These are phyloP conservation scores for Labeo rohita DNA, from an alignment of 2,113 vertebrate genomes.

Conservation along the genomic window DNA sequence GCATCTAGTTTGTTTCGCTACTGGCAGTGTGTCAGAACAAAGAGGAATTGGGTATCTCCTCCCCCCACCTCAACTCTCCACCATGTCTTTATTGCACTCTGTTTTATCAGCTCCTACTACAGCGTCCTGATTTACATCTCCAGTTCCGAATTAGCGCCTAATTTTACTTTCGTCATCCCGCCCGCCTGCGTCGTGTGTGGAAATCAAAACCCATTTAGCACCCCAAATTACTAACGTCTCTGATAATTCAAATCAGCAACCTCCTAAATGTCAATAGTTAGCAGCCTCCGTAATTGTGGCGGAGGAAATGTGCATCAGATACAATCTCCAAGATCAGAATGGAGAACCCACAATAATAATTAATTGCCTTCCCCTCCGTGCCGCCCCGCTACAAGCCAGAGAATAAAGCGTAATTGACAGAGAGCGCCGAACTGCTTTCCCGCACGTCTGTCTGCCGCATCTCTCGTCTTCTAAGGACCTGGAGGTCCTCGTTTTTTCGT, in stretches of 20 bases:
- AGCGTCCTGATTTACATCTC: conserved; percentile 22
- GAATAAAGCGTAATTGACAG: conserved; percentile 59
- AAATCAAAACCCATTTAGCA: conserved; percentile 52
- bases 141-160: conserved; percentile 26
- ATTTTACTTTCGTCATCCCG: conserved; percentile 32
- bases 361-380: conserved; percentile 56
- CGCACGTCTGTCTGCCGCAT: conserved; percentile 14
- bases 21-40: not conserved
- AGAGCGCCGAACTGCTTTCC: conserved; percentile 26
- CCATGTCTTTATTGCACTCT: not conserved
- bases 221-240: conserved; percentile 47
- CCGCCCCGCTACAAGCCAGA: conserved; percentile 38
- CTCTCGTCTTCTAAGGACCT: conserved; percentile 33
- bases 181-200: conserved; percentile 19
- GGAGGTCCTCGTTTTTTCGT: conserved; percentile 25
- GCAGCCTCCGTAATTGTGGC: conserved; percentile 58
- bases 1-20: too few relatives aligned
- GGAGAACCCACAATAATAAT: conserved; percentile 56
- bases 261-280: conserved; percentile 60
- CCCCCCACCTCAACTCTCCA: not conserved
- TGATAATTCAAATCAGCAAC: conserved; percentile 57
- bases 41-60: not conserved
- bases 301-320: conserved; percentile 59
- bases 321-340: conserved; percentile 51
- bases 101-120: conserved; percentile 19